Base-by-base conservation (phyloP, 2,888 invertebrate species). In the Bhutanitis thaidina region DNA sequence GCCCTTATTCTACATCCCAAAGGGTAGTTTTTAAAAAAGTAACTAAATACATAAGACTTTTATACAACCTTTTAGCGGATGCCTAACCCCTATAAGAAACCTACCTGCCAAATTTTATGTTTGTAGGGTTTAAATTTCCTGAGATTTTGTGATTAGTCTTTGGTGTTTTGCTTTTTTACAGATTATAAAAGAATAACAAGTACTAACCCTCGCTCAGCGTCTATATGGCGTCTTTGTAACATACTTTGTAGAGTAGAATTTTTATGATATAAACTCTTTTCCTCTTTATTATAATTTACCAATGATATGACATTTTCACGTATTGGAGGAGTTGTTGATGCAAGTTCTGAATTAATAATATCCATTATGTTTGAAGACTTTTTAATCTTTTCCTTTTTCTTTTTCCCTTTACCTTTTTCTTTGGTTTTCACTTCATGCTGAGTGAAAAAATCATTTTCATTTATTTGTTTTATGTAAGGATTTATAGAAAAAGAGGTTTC, bases 401-500 rank as follows among this genome's bases (percentile, higher is more conserved):
- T 41, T 36, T 51, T 51, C 10, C 14, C 7, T 36, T 41, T 51
- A 29, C 10, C 2, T 39, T 36, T 45, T 20, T 40, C 40, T 41
- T 57, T 54, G 13, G 56, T 40, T 54, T 71, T 77, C 0, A 69
- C 65, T 51, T 83, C 67, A 27, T 65, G 54, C 49, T 75, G 60
- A 14, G 77, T 77, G 52, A 88, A 88, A 56, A 88, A 88, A 58
- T 84, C 79, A 49, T 71, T 69, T 50, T 74, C 73, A 39, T 68
- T 74, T 7, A 73, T 49, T 7, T 64, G 49, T 59, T 65, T 72
- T 12, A 52, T 34, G 1, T 62, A 53, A 15, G 61, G 55, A 52
- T 68, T 63, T 1, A 64, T 52, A 29, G 62, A 56, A 30, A 67
- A 67, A 25, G 61, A 55, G 13, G 59, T 64, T 52, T 74, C 69